Base-by-base conservation (phyloP, 92 coral and sea anemone genomes). In the Actinernus sp. region DNA sequence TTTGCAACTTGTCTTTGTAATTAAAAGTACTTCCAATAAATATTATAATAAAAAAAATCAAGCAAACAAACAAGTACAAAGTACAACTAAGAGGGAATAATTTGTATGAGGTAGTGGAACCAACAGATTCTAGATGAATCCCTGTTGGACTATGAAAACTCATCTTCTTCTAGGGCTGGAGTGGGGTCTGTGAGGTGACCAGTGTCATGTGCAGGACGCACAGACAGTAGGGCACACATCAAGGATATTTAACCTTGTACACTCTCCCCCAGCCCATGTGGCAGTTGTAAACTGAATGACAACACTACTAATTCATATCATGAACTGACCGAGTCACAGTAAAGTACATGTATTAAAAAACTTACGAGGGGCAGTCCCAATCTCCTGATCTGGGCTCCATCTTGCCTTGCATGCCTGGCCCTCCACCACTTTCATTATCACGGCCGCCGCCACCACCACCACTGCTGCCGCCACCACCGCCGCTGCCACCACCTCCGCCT, bases 331-430 rank as follows among this genome's bases (percentile, higher is more conserved):
- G 17, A 17, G n/a, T n/a, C n/a, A n/a, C n/a, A n/a, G n/a, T n/a
- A 13, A 58, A 33, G 16, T 23, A 58, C 4, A 58, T 58, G 16
- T n/a, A 2, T 13, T 18, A 5, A 56, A 3, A 17, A 10, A 86
- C 98, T 63, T 91, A 93, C 98, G 91, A 82, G 24, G 98, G 82
- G 62, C 98, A 94, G 68, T 94, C 98, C 98, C 98, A 94, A 78
- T 94, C 98, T 1, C 98, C 98, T 63, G 88, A 82, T 34, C 98
- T 80, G 19, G 67, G 58, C 4, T 81, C 81, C 55, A 65, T 78
- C 81, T 12, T 69, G 61, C 79, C 81, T 0, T 85, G 79, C 0
- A 81, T 85, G 0, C 96, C 80, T 11, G 92, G 53, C 18, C 74
- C 82, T 14, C 87, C 92, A 29, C 79, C 89, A 20, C 88, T 65